Base-by-base conservation (phyloP, 2,797 vertebrate genomes). In the Syndactyla subalaris region DNA sequence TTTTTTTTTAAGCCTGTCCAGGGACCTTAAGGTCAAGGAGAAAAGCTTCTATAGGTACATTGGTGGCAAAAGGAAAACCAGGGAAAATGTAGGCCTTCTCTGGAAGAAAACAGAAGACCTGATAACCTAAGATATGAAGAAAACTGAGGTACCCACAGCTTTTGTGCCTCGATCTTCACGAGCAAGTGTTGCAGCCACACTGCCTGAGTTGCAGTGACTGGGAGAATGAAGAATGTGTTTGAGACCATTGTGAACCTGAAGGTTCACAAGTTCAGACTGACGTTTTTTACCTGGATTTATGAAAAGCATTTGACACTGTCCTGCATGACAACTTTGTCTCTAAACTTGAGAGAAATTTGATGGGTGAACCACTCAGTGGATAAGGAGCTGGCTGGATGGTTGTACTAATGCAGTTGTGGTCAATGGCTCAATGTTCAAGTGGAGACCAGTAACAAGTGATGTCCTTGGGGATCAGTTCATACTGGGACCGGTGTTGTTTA, bases 401-500 rank as follows among this genome's bases (percentile, higher is more conserved):
- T 19, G 23, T 21, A 30, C 19, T 63, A 9, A 24, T 34, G 43
- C 13, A 63, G 29, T 22, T 77, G 29, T 8, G 18, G n/a, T 22
- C n/a, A 51, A 5, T 22, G 43, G 10, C 21, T 58, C 29, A 6
- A 4, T 45, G n/a, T 34, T 45, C 38, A 45, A 22, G 49, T 3
- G 36, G 6, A 57, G 20, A 21, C 16, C 32, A 63, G 24, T 18
- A 13, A 6, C 0, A 0, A 13, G 9, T 19, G 36, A 7, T 29
- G 16, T 10, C 29, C 29, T 26, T n/a, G 24, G 32, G 13, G 16
- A 8, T 14, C 38, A 14, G 6, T 18, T n/a, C 8, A 9, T 21
- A 7, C 0, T 30, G 63, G 57, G 6, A 57, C 19, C 0, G 0
- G 23, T 9, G 5, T 2, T 45, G 0, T 71, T 49, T 26, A n/a